A percentile compares a stretch with the other conserved stretches of the same genome.
Conservation (phyloP, 1,140 invertebrate genomes). For the Zaprionus taronus region DNA sequence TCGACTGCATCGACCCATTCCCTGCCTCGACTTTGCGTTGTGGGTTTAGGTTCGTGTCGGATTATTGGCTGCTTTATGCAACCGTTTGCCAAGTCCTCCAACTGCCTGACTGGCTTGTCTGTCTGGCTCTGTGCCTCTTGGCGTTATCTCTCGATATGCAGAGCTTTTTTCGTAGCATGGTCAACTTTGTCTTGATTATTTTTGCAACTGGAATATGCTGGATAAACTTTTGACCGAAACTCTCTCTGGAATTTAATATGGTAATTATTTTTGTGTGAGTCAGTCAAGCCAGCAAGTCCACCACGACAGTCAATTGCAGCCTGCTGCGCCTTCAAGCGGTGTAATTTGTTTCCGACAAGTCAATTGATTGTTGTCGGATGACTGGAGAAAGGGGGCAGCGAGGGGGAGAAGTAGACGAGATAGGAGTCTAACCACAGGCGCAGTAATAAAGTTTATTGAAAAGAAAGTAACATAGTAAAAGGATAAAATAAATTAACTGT, state of each 20-base stretch:
- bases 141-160: conserved; percentile 72
- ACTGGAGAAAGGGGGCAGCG: background rate
- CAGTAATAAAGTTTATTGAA: background rate
- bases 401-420: too few species aligned
- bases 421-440: background rate
- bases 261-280: conserved; percentile 63
- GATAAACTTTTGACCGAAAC: conserved; percentile 54
- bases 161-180: conserved; percentile 48
- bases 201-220: conserved; percentile 36
- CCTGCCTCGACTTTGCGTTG: conserved; percentile 40
- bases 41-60: conserved; percentile 35
- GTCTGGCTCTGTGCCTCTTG: conserved; percentile 28
- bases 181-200: conserved; percentile 68
- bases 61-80: conserved; percentile 79
- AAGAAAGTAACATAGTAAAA: background rate
- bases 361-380: background rate
- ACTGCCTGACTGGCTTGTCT: background rate
- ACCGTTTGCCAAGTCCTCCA: conserved; percentile 22
- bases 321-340: background rate
- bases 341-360: conserved; percentile 1
- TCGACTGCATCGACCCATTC: conserved; percentile 47
- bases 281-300: background rate
- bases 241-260: conserved; percentile 61
- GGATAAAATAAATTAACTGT: background rate
- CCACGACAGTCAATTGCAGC: background rate